Conservation (phyloP, 2,797 vertebrate genomes). For the Dryobates pubescens region DNA sequence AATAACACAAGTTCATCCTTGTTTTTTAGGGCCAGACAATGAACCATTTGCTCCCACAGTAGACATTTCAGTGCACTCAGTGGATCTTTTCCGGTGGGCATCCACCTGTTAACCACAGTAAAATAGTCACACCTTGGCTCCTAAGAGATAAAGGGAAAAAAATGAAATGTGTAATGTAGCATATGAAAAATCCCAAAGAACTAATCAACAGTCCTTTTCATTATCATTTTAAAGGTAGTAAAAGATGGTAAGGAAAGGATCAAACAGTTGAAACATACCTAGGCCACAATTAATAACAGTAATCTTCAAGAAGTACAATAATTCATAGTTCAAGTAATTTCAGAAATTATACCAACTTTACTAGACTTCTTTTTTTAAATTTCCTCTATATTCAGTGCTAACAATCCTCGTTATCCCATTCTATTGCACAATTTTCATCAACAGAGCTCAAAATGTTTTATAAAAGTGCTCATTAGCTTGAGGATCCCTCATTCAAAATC, state of each 20-base stretch:
- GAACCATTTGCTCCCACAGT: neutral
- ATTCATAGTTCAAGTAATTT: neutral
- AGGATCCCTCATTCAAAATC: neutral
- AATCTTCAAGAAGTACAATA: neutral
- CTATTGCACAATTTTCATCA: neutral
- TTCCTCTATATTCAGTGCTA: neutral
- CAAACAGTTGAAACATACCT: neutral
- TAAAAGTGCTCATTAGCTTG: neutral
- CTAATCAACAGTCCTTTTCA: neutral
- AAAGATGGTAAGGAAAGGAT: neutral
- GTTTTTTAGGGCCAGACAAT: neutral
- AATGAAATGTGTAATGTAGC: neutral
- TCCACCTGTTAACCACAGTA: neutral
- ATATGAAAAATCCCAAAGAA: neutral
- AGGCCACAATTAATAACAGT: neutral
- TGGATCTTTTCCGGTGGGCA: neutral
- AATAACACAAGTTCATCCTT: neutral
- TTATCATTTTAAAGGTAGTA: neutral
- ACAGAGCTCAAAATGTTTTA: neutral
- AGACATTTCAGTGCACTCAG: neutral
- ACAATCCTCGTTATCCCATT: neutral
- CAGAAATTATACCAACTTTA: neutral
- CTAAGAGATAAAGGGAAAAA: neutral
- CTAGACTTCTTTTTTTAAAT: neutral
- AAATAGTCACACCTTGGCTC: neutral